phyloP scores from a whole-genome alignment of 2,888 invertebrate genomes.

The Xestia sexstrigata region DNA sequence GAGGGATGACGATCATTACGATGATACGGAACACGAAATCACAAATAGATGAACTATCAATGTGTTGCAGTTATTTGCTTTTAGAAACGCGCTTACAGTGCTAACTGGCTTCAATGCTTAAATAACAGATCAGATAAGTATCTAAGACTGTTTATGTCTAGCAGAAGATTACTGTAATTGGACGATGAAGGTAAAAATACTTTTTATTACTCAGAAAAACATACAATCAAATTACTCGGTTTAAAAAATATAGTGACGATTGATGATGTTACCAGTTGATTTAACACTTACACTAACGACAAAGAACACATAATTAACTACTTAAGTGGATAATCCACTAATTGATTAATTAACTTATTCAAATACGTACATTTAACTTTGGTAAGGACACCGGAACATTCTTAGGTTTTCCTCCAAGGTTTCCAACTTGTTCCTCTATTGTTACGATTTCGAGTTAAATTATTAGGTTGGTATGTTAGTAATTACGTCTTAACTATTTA shows the following conservation, averaged over 20 bases:
- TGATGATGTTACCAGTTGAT: neutral
- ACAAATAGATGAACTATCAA: neutral
- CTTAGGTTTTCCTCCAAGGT: constrained; percentile 50
- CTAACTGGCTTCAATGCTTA: neutral
- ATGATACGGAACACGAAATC: neutral
- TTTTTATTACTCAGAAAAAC: neutral
- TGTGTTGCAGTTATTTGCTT: neutral
- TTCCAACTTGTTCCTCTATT: constrained; percentile 40
- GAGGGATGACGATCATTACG: neutral
- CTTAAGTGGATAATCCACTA: constrained; percentile 20
- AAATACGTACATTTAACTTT: constrained; percentile 28
- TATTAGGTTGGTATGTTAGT: constrained; percentile 45
- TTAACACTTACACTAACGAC: neutral
- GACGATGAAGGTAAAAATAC: neutral
- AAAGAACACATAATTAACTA: constrained; percentile 1
- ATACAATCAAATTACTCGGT: neutral
- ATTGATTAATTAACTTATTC: constrained; percentile 48
- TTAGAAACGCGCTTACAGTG: neutral
- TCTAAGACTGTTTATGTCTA: neutral
- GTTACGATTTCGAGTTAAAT: constrained; percentile 47
- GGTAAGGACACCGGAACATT: constrained; percentile 51
- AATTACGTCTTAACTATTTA: constrained; percentile 32
- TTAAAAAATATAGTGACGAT: neutral
- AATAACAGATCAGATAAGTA: neutral
- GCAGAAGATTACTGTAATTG: neutral